Conservation (phyloP, 2,888 invertebrate genomes). For the Xylota sylvarum region DNA sequence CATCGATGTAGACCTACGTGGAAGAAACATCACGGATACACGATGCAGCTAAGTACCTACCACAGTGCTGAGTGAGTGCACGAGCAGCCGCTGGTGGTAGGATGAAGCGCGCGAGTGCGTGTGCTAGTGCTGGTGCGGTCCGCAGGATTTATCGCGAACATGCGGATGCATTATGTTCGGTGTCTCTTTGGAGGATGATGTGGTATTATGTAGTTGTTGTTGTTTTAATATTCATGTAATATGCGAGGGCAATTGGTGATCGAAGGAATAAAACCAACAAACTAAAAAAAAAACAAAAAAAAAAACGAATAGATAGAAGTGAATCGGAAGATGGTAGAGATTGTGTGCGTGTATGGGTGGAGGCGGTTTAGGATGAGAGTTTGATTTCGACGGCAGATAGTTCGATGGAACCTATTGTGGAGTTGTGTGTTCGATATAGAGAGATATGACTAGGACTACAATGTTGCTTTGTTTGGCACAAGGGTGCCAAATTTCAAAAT, state of each 20-base stretch:
- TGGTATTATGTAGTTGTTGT: constrained; percentile 56
- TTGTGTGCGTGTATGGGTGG: constrained; percentile 34
- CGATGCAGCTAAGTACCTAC: constrained; percentile 64
- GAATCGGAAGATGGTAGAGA: constrained; percentile 29
- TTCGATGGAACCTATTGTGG: constrained; percentile 6
- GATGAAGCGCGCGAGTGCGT: constrained; percentile 30
- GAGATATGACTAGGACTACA: not conserved
- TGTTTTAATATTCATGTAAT: constrained; percentile 66
- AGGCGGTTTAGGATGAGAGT: constrained; percentile 31
- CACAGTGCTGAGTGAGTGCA: constrained; percentile 32
- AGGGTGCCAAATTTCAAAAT: too few relatives aligned
- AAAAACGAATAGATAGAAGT: not conserved
- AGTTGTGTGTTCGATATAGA: constrained; percentile 8
- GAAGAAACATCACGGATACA: constrained; percentile 68
- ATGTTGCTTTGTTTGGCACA: not conserved
- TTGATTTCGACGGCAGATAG: constrained; percentile 45
- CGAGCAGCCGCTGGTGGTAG: not conserved
- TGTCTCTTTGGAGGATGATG: constrained; percentile 68
- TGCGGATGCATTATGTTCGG: constrained; percentile 74
- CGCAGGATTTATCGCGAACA: constrained; percentile 76
- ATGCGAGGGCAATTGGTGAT: constrained; percentile 73
- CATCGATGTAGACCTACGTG: constrained; percentile 73
- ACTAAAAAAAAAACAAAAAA: not conserved
- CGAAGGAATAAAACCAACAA: constrained; percentile 36
- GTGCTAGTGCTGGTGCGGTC: constrained; percentile 47